Base-by-base conservation (phyloP, 53 echinoderm and acorn worm species). In the Paelopatides confundens region DNA sequence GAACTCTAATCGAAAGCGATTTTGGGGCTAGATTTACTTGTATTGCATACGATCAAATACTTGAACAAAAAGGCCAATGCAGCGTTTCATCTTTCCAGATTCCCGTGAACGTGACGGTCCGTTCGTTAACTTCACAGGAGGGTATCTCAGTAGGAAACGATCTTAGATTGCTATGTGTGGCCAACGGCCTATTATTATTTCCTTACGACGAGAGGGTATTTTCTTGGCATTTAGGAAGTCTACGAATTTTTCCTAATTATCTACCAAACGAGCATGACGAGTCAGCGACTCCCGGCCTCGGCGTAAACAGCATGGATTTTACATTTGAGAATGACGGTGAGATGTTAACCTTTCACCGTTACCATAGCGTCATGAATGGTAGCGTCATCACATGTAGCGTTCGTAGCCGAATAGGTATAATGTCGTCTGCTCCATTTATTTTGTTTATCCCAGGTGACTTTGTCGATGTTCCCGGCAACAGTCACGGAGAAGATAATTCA, bases 1-100 rank as follows among this genome's bases (percentile, higher is more conserved):
- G 84, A 15, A 83, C 84, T 13, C 65, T 83, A 37, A 83, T 83
- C 64, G 84, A 83, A 43, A 63, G 64, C 39, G 84, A 83, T 63
- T 83, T 83, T 43, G 84, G 84, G 40, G 84, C 84, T 33, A 33
- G 34, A 64, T 83, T 83, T 35, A 38, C 65, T 35, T 83, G 84
- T 65, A 21, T 64, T 9, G 84, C 84, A 10, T 63, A 39, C 43
- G 84, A 83, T 35, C 39, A 83, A 63, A 9, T 26, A 38, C 14
- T 26, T 26, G 23, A 39, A 35, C 29, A 34, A 21, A 62, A 47
- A 39, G 84, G 84, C 65, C 84, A 83, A 63, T 83, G 84, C 65
- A 83, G n/a, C 84, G 84, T 65, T 35, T 83, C 84, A 21, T 34
- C 84, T 62, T 83, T 83, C 13, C 39, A 65, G 8, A 24, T 65